Evolutionary conservation across 2,113 vertebrate genomes (phyloP), one percentile per base, ranked within the genome.

Genomic region (Potamarius usumacintae): DNA sequence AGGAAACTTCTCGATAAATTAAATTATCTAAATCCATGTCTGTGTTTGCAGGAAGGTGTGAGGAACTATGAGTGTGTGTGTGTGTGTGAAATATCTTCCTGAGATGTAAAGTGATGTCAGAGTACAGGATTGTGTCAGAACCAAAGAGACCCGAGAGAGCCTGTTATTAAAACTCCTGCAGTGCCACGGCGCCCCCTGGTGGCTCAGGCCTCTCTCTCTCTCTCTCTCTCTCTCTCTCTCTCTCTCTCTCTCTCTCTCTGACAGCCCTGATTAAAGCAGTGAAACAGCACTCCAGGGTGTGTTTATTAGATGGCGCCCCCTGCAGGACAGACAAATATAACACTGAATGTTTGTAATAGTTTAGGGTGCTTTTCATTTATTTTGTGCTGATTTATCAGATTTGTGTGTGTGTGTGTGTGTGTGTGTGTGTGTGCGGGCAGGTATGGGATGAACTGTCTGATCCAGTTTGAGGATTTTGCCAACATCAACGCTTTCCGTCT

Each of bases 391-490:
- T 18, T 72, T 42, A 18, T 42, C 30, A 72, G 17, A 71, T 71
- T 42, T 20, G 2, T 69, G n/a, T 69, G n/a, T 27, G 12, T 69
- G 10, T 71, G 27, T 67, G 63, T 77, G 22, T 67, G 34, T 84
- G 14, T 58, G 52, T 65, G 50, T 77, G 53, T 80, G 53, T 77
- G 48, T 77, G 83, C 14, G 60, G 30, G 79, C 92, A 99, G 98
- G 90, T 99, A 96, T 83, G 97, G 98, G 58, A 97, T 96, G 93
- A 96, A 96, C 90, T 99, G 98, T 90, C 97, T 99, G 82, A 99
- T 99, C 92, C 98, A 99, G 52, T 99, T 99, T 95, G 98, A 99
- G 92, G 98, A 99, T 92, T 99, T 99, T 94, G 98, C 97, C 86
- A 99, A 99, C 82, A 63, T 92, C 77, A 99, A 99, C 78, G 98